Base-by-base conservation (phyloP, 2,888 invertebrate species). In the Hoplodrina blanda region DNA sequence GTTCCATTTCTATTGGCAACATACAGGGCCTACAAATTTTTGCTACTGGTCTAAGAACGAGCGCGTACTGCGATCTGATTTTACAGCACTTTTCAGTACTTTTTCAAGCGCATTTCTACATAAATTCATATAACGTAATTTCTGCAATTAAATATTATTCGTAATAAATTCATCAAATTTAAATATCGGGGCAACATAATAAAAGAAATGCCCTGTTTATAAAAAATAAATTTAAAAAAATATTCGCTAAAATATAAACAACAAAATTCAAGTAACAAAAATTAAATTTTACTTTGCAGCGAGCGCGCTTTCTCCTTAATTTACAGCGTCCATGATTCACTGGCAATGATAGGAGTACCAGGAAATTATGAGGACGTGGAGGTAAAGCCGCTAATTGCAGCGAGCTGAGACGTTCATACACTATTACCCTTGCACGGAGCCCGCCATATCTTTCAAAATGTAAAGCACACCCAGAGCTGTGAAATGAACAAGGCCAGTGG, bases 391-490 rank as follows among this genome's bases (percentile, higher is more conserved):
- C 80, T 84, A 83, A 83, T 76, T 82, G 76, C 83, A 82, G 64
- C 53, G 68, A 72, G 70, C 76, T 79, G 82, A 84, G 76, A 82
- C 60, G 68, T 82, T 82, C 73, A 76, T 76, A 81, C 69, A 78
- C 69, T 80, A 78, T 80, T 78, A 76, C 75, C 62, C 54, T 55
- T 79, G 72, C 70, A 64, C 68, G 55, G 54, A 79, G 75, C 46
- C 17, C 49, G 57, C 55, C 66, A 82, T 76, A 65, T 71, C 57
- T 80, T 67, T 78, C 53, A 56, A 59, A 74, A 72, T 77, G 73
- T 68, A 65, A 69, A 50, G 62, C 62, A 63, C 64, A 76, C 59
- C 59, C 60, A 52, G 66, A 74, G 64, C 75, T 75, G 59, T 55
- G 69, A 70, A 70, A 75, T 73, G 81, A 79, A 82, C 79, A 82